Evolutionary conservation across 2,888 invertebrate species (phyloP), one percentile per base, ranked within the genome.

Genomic region (Thysanoteuthis rhombus): DNA sequence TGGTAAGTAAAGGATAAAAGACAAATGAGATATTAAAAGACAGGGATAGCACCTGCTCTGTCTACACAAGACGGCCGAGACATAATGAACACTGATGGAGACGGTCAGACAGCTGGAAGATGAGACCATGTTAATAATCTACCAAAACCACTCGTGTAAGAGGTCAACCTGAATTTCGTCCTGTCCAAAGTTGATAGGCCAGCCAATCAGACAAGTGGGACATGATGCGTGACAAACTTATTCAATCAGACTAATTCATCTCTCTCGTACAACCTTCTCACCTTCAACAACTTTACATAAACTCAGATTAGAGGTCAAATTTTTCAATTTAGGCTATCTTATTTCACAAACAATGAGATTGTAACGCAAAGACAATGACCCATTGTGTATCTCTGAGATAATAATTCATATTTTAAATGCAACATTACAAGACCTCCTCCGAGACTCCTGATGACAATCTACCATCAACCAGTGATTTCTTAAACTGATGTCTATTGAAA

Each of bases 151-250:
- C 75, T 75, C 36, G 75, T 75, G 75, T 36, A 75, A 36, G 75
- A 75, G n/a, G 75, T 75, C 75, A 75, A 75, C n/a, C 75, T 75
- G 75, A 75, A 75, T 16, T n/a, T 36, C 36, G 75, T 75, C n/a
- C 75, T 10, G 75, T 75, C 75, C 16, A 75, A 36, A 75, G 75
- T 75, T n/a, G 75, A 75, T n/a, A 75, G 16, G n/a, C 75, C n/a
- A 75, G n/a, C 75, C n/a, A 75, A 75, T n/a, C 75, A 75, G 75
- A 75, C 75, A 75, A 75, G 75, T 75, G n/a, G 75, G 75, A 75
- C 12, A 36, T n/a, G 75, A 75, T 75, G 75, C 75, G n/a, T 75
- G n/a, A 75, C 75, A 75, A n/a, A n/a, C n/a, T n/a, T 16, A 75
- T 75, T 75, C n/a, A 75, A 75, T n/a, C 75, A 75, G 25, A 75